phyloP scores from a whole-genome alignment of 2,113 vertebrate genomes.

The Pterocles orientalis region DNA sequence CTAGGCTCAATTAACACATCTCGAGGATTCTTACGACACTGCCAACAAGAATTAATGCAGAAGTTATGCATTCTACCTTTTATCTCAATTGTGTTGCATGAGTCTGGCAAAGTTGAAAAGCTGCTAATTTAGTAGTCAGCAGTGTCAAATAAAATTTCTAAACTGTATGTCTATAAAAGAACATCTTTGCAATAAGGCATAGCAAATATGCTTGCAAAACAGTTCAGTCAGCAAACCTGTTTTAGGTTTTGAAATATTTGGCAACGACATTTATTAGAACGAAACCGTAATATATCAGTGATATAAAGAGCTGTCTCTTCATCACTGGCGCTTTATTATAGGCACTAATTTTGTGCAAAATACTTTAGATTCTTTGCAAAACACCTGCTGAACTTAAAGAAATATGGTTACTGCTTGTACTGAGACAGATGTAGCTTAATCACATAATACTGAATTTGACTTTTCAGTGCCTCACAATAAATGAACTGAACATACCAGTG shows the following conservation, averaged over 20 bases:
- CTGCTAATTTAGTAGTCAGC: slow-evolving; percentile 82
- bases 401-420: slow-evolving; percentile 77
- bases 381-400: slow-evolving; percentile 83
- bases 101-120: slow-evolving; percentile 77
- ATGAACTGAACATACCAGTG: slow-evolving; percentile 62
- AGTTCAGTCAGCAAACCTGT: slow-evolving; percentile 79
- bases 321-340: slow-evolving; percentile 78
- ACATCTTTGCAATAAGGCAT: slow-evolving; percentile 77
- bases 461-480: slow-evolving; percentile 75
- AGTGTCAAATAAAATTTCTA: slow-evolving; percentile 82
- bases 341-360: slow-evolving; percentile 80
- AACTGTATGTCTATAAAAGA: slow-evolving; percentile 81
- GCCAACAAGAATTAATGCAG: slow-evolving; percentile 56
- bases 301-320: slow-evolving; percentile 79
- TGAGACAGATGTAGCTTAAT: slow-evolving; percentile 82
- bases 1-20: slow-evolving; percentile 61
- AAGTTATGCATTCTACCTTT: slow-evolving; percentile 63
- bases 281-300: slow-evolving; percentile 79
- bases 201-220: slow-evolving; percentile 79
- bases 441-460: slow-evolving; percentile 80
- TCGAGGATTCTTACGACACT: slow-evolving; percentile 40
- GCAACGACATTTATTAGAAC: slow-evolving; percentile 84
- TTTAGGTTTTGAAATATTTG: slow-evolving; percentile 82
- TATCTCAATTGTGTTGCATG: slow-evolving; percentile 57
- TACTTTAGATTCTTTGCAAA: slow-evolving; percentile 77